Base-by-base conservation (phyloP, 2,797 vertebrate genomes). In the Xenopus petersii region DNA sequence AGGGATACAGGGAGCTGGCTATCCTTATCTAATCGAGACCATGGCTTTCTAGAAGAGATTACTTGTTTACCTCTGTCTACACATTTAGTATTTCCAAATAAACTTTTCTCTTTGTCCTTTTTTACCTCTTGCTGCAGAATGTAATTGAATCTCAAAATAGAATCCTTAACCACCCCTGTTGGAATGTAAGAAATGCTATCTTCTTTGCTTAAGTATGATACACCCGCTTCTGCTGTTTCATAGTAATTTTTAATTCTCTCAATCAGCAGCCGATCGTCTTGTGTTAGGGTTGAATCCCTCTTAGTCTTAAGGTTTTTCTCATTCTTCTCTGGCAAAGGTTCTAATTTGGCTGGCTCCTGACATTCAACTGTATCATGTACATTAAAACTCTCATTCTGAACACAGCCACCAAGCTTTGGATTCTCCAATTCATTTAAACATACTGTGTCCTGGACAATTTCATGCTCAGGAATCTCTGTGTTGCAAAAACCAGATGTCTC, bases 201-300 rank as follows among this genome's bases (percentile, higher is more conserved):
- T n/a, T 89, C 86, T 54, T 89, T 83, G 36, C 68, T 76, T 0
- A 56, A 47, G 0, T 17, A 46, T 13, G 33, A 17, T 0, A 48
- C 68, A 71, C 81, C 16, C 0, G 70, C 88, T 3, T 89, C 90
- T 0, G 91, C 90, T 0, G 88, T 88, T 12, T 94, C 92, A 6
- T 93, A 93, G 76, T 93, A 95, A 67, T 86, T 93, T 73, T 89
- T 81, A 81, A 90, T 92, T 84, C 89, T 94, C 73, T 93, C 90
- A 2, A 94, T 94, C 68, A 95, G 90, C 69, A 88, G 87, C 73
- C 90, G 85, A 82, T 94, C 91, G 0, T 85, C 87, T 65, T 87
- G 89, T 64, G 86, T 89, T 46, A 88, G 75, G 11, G 86, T 82
- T 5, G 82, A 81, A 48, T 67, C 64, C 67, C 30, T 75, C 63